Evolutionary conservation across 2,113 vertebrate genomes (phyloP).

Genomic region (Notarius quadriscutis): DNA sequence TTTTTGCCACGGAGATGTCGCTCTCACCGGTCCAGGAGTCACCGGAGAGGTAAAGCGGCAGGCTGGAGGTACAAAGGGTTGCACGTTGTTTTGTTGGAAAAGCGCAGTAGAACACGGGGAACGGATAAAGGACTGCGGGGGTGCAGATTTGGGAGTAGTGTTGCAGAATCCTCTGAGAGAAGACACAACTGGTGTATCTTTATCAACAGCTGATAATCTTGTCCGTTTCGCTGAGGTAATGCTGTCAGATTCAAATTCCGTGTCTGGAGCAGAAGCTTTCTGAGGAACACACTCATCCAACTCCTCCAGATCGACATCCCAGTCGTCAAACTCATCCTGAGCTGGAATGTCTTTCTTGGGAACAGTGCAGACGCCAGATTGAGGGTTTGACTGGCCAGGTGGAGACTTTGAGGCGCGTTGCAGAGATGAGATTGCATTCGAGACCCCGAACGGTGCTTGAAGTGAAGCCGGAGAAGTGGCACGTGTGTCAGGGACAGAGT

Average conservation of each 20-base stretch:
- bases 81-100: not conserved
- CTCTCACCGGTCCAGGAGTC: slow-evolving; percentile 45
- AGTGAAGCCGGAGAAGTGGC: slow-evolving; percentile 4
- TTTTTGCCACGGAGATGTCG: slow-evolving; percentile 43
- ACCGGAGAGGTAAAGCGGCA: slow-evolving; percentile 42
- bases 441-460: not conserved
- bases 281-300: slow-evolving; percentile 67
- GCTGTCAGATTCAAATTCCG: not conserved
- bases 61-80: slow-evolving; percentile 14
- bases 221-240: slow-evolving; percentile 57
- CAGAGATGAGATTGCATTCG: not conserved
- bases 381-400: not conserved
- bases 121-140: slow-evolving; percentile 7
- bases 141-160: not conserved
- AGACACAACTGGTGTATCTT: not conserved
- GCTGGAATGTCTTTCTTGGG: slow-evolving; percentile 13
- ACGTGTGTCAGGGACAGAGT: not conserved
- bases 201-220: slow-evolving; percentile 41
- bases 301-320: slow-evolving; percentile 75
- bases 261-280: slow-evolving; percentile 10
- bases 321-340: slow-evolving; percentile 77
- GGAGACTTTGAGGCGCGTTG: slow-evolving; percentile 8
- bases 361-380: not conserved
- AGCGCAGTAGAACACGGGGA: not conserved
- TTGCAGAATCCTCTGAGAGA: slow-evolving; percentile 30